These are phyloP conservation scores for Hetaerina titia DNA, from an alignment of 2,888 invertebrate genomes.

Conservation along the genomic window DNA sequence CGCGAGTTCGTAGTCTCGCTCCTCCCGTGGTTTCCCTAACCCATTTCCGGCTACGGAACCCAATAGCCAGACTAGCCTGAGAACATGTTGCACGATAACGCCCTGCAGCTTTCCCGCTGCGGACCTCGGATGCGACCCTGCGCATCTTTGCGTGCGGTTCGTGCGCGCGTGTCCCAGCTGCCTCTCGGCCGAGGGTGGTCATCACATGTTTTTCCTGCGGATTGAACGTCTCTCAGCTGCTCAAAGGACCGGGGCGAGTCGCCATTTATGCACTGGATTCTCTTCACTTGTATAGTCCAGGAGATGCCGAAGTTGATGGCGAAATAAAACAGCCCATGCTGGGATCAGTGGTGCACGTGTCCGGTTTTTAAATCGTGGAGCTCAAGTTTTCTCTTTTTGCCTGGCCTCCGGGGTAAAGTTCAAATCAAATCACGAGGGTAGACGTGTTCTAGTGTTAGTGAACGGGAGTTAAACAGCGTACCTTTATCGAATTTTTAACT, in stretches of 20 bases:
- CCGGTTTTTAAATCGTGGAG: not conserved
- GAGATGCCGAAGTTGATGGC: not conserved
- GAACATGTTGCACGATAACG: not conserved
- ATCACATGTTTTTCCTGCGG: not conserved
- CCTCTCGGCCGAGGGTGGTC: not conserved
- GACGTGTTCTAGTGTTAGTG: no score
- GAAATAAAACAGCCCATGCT: not conserved
- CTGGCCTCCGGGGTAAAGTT: no score
- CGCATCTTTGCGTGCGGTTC: not conserved
- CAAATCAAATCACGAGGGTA: no score
- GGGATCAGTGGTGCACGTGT: not conserved
- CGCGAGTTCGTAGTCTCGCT: not conserved
- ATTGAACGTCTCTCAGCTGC: conserved; percentile 18
- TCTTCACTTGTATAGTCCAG: not conserved
- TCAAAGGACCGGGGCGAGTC: not conserved
- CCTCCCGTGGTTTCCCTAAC: not conserved
- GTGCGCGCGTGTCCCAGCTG: not conserved
- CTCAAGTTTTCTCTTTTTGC: no score
- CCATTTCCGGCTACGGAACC: not conserved
- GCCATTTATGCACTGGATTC: not conserved
- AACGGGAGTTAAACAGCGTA: no score
- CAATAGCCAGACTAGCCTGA: not conserved
- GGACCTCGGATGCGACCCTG: not conserved
- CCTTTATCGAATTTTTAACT: no score
- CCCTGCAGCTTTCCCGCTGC: not conserved